These are phyloP conservation scores for Empis livida DNA, from an alignment of 2,888 invertebrate species.

Conservation along the genomic window DNA sequence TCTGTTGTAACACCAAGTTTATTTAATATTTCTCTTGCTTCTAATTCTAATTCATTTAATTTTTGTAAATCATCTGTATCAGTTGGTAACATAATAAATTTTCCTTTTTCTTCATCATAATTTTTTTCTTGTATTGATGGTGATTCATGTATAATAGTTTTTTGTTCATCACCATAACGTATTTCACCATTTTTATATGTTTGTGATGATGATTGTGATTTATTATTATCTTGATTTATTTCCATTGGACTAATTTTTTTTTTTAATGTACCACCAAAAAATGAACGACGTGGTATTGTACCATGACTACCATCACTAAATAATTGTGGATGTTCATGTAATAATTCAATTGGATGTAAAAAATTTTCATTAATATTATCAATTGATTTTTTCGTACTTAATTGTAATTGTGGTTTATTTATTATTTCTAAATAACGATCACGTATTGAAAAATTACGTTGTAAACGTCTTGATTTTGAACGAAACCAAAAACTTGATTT, in stretches of 20 bases:
- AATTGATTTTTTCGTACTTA: constrained; percentile 33
- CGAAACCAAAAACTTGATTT: constrained; percentile 32
- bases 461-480: constrained; percentile 28
- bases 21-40: constrained; percentile 40
- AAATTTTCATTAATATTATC: constrained; percentile 32
- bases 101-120: constrained; percentile 36
- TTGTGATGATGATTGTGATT: constrained; percentile 11
- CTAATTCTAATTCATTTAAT: constrained; percentile 36
- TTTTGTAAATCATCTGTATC: constrained; percentile 29
- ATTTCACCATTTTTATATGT: constrained; percentile 23
- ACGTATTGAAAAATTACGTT: constrained; percentile 29
- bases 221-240: constrained; percentile 24
- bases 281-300: constrained; percentile 21
- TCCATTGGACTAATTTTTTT: constrained; percentile 35
- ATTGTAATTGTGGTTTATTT: constrained; percentile 30
- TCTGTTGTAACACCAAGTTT: constrained; percentile 46
- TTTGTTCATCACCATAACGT: constrained; percentile 7
- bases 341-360: constrained; percentile 27
- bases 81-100: constrained; percentile 36
- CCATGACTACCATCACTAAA: constrained; percentile 18
- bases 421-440: constrained; percentile 31
- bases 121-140: constrained; percentile 20
- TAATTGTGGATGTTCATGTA: constrained; percentile 8
- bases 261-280: constrained; percentile 31
- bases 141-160: constrained; percentile 23